Evolutionary conservation across 2,797 vertebrate species (phyloP), one percentile per base, ranked within the genome.

Genomic region (Anas georgica): DNA sequence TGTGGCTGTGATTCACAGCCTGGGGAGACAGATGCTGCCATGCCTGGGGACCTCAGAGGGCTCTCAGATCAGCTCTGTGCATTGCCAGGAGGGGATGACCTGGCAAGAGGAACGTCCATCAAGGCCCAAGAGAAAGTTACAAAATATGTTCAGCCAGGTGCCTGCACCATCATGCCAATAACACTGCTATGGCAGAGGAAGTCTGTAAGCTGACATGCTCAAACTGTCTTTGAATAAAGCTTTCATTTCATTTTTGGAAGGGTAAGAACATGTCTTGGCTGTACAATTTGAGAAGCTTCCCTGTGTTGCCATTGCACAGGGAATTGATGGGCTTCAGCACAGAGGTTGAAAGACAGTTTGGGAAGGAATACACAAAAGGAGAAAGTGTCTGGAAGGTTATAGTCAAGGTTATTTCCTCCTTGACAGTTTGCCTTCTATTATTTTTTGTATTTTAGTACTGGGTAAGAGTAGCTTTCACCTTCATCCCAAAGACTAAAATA

Each of bases 31-130:
- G 83, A 66, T 17, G 50, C 14, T 55, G 67, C 58, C 23, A 25
- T 6, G 17, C 22, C 6, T 7, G 43, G 35, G 29, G 33, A 66
- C 0, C 1, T 26, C 56, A 35, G 37, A 58, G 17, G 2, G 0
- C 35, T 83, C 43, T 54, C 75, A 66, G n/a, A 43, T 55, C 41
- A 89, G 72, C 18, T 43, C 17, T 28, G 6, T 63, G 7, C 29
- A 31, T 23, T 69, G 23, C n/a, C 43, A 89, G 41, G 20, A 82
- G 55, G 55, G 20, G 58, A 0, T 73, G 41, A 58, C 28, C 33
- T 50, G 33, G 43, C 55, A 92, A 31, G 26, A 83, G 4, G 4
- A 83, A 43, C 39, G 29, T 12, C 52, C 52, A 48, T 22, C 29
- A 9, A 56, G 77, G 23, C 31, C 35, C 43, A 67, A 69, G 75